Evolutionary conservation across 2,888 invertebrate genomes (phyloP), one percentile per base, ranked within the genome.

Genomic region (Hybos culiciformis): DNA sequence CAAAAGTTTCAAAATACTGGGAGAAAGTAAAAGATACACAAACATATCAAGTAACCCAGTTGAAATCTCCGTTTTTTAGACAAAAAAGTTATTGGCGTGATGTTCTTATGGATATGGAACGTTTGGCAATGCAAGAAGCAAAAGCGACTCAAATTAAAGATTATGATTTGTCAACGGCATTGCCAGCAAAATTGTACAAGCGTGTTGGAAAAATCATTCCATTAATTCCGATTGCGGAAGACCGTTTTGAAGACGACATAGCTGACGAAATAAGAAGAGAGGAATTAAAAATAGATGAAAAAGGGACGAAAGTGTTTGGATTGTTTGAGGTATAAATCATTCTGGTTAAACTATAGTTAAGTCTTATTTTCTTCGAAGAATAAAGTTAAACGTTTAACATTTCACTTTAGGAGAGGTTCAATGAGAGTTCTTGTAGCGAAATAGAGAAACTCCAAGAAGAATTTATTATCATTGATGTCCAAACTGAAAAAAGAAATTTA

Each of bases 391-490:
- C 7, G 12, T 12, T 26, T 26, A 12, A 3, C 26, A 26, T 9
- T 12, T 12, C 9, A 7, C 4, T 23, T n/a, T n/a, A 46, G 34
- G 44, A 41, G 3, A n/a, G n/a, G 0, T 61, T 56, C 41, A 59
- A 56, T 42, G 62, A 63, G 44, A 64, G 61, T 29, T 58, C 60
- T 1, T 57, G 58, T 19, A 60, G 61, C 1, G 55, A 61, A 23
- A 56, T 63, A 18, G 55, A 58, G 18, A 55, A 57, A 24, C 50
- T 58, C 49, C 60, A 65, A 45, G 52, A 57, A 24, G 58, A 59
- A 21, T 56, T 54, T 36, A 29, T 5, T 29, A 12, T 3, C 5
- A n/a, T 29, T 29, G 29, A 29, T 2, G 6, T 12, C 12, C 12
- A 12, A 12, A 12, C 11, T 6, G 6, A 12, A 8, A 29, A n/a